Evolutionary conservation across 1,140 invertebrate species (phyloP), one percentile per base, ranked within the genome.

Genomic region (Archegozetes longisetosus): DNA sequence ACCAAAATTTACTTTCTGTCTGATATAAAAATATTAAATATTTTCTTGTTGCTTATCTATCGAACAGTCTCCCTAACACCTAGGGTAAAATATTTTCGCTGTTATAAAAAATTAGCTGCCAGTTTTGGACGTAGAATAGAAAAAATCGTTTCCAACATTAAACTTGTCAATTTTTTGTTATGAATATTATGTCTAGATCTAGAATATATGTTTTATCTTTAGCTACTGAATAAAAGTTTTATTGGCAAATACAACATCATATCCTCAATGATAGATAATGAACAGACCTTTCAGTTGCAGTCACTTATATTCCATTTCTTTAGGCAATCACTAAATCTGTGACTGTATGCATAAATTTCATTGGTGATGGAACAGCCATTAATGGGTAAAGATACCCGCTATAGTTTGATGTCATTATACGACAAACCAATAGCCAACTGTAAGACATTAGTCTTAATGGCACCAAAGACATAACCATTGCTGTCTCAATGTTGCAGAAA

Each of bases 271-370:
- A 17, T 61, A 61, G 6, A 20, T 22, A 2, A 61, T 61, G 60
- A 12, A 22, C 1, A 2, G 59, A 61, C 61, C 26, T 49, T 9
- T 20, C 49, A 23, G 57, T 25, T 13, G 55, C 24, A 22, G 55
- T 61, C 14, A 61, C 4, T 14, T 47, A 14, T n/a, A 61, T 48
- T 1, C 46, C 46, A 1, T 27, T 22, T 26, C 26, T 17, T 17
- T 20, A 1, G n/a, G 60, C 59, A 2, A 9, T 13, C 13, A 25
- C 17, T 13, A 61, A 26, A 14, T 61, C 12, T 26, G 1, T 1
- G 4, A 61, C n/a, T 6, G 59, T 61, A 32, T 61, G 57, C 6
- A 61, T 47, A 23, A 55, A n/a, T 50, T 61, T 61, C 2, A 27
- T 62, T 46, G 40, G 14, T 14, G n/a, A 17, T 27, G 59, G 55